Percentiles rank a stretch among this genome's conserved stretches.
phyloP scores from a whole-genome alignment of 2,888 invertebrate species.

The Nephrotoma appendiculata region DNA sequence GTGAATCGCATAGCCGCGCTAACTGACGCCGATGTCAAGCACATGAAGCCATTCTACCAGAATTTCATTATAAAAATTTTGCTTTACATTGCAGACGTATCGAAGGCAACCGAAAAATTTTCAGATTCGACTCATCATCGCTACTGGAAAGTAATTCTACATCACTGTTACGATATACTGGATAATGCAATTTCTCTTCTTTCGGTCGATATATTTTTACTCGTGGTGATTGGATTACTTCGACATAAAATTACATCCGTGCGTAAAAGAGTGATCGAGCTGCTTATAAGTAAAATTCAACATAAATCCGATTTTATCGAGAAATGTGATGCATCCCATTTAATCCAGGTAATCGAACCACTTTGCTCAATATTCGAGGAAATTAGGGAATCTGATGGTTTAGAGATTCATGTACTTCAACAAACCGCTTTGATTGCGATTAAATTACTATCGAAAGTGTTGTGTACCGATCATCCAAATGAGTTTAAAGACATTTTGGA shows the following conservation, averaged over 20 bases:
- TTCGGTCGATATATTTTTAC: slow-evolving; percentile 63
- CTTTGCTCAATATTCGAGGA: slow-evolving; percentile 43
- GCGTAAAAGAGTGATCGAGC: slow-evolving; percentile 66
- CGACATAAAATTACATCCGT: slow-evolving; percentile 56
- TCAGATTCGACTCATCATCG: slow-evolving; percentile 43
- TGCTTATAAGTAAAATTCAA: slow-evolving; percentile 69
- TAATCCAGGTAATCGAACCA: slow-evolving; percentile 45
- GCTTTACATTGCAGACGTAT: slow-evolving; percentile 49
- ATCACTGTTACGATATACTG: slow-evolving; percentile 62
- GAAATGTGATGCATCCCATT: slow-evolving; percentile 34
- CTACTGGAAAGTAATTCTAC: slow-evolving; percentile 71
- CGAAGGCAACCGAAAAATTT: slow-evolving; percentile 45
- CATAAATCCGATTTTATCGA: slow-evolving; percentile 45
- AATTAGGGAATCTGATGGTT: slow-evolving; percentile 33
- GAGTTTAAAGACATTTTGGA: slow-evolving; percentile 57
- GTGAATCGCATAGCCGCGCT: slow-evolving; percentile 47
- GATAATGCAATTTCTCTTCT: slow-evolving; percentile 69
- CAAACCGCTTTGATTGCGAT: slow-evolving; percentile 72
- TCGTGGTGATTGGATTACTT: slow-evolving; percentile 58
- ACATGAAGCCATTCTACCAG: slow-evolving; percentile 50
- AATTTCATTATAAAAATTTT: slow-evolving; percentile 52
- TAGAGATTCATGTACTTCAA: slow-evolving; percentile 53
- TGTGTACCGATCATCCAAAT: slow-evolving; percentile 51
- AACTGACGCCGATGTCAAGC: slow-evolving; percentile 31
- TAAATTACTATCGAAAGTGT: slow-evolving; percentile 62